phyloP scores from a whole-genome alignment of 2,797 vertebrate species.

The Tadarida brasiliensis region DNA sequence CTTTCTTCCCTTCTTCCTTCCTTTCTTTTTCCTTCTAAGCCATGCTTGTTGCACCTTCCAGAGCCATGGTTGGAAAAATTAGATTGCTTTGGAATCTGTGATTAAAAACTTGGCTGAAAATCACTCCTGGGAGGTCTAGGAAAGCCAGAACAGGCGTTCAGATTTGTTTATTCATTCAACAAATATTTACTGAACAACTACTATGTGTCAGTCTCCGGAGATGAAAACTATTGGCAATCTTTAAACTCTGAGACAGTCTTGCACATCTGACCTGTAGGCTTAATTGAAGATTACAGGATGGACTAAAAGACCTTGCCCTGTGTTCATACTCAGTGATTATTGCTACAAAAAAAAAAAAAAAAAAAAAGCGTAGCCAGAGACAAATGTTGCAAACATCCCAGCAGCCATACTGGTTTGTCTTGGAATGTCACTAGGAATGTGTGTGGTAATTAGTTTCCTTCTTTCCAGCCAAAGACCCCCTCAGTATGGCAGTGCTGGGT shows the following conservation, averaged over 20 bases:
- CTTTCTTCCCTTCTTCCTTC: neutral
- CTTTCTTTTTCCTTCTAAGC: neutral
- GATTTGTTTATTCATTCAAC: slow-evolving; percentile 50
- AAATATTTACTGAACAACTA: slow-evolving; percentile 53
- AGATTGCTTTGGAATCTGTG: neutral
- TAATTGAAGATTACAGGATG: slow-evolving; percentile 21
- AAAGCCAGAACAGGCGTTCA: slow-evolving; percentile 7
- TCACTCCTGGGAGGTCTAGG: neutral
- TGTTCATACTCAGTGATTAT: slow-evolving; percentile 40
- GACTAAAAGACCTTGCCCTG: neutral
- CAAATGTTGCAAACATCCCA: neutral
- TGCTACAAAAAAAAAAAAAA: neutral
- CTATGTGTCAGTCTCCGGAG: slow-evolving; percentile 37
- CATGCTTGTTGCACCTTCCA: neutral
- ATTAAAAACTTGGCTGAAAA: slow-evolving; percentile 34
- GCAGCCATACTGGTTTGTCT: neutral
- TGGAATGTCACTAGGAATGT: slow-evolving; percentile 30
- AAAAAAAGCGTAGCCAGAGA: neutral
- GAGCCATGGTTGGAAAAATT: slow-evolving; percentile 9
- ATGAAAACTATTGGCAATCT: slow-evolving; percentile 28
- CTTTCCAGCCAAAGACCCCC: slow-evolving; percentile 58
- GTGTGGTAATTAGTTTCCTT: slow-evolving; percentile 71
- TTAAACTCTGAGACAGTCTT: slow-evolving; percentile 44
- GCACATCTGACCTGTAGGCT: neutral
- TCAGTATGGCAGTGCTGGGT: slow-evolving; percentile 74